phyloP scores from a whole-genome alignment of 2,797 vertebrate species.

The Gambelia wislizenii region DNA sequence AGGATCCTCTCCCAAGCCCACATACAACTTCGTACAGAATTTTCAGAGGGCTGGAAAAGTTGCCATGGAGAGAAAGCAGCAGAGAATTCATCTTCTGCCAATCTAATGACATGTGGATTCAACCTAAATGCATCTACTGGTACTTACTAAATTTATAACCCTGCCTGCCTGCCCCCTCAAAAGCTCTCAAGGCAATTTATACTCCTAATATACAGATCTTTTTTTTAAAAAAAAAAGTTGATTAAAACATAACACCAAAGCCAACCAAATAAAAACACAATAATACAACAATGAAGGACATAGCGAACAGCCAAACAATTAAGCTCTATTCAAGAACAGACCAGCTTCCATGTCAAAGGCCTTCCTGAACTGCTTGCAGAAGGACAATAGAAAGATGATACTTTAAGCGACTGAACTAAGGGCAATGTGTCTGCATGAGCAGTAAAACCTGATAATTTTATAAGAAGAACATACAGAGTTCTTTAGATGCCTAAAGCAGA shows the following conservation, averaged over 20 bases:
- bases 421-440: no score
- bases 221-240: not conserved
- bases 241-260: not conserved
- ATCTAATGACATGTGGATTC: not conserved
- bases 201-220: not conserved
- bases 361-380: not conserved
- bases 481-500: conserved; percentile 1
- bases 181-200: not conserved
- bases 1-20: no score
- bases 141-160: not conserved
- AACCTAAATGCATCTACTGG: not conserved
- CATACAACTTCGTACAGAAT: no score
- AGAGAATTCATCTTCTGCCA: not conserved
- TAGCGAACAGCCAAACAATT: not conserved
- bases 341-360: not conserved
- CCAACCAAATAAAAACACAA: not conserved
- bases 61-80: not conserved
- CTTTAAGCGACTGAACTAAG: not conserved
- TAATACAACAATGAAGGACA: not conserved
- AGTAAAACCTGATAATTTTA: not conserved
- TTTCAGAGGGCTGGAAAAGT: not conserved
- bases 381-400: not conserved
- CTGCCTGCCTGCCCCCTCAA: not conserved
- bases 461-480: not conserved
- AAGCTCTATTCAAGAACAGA: not conserved